Base-by-base conservation (phyloP, 2,797 vertebrate genomes). In the Eleutherodactylus coqui region DNA sequence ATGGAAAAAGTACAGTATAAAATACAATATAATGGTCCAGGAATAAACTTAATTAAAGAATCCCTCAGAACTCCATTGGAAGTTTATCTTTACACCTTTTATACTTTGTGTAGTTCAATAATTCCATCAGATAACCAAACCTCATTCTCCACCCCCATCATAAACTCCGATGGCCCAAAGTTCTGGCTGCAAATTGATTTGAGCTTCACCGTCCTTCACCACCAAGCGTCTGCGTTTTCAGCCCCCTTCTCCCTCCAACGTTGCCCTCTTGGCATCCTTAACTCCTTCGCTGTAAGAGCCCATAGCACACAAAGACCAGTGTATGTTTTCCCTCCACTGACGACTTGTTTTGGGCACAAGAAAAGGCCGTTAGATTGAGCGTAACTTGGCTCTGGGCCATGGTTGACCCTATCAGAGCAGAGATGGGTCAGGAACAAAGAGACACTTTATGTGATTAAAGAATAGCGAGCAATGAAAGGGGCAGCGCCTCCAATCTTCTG, bases 351-450 rank as follows among this genome's bases (percentile, higher is more conserved):
- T 67, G 82, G 64, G 72, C 62, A 47, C 75, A 38, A 79, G 75
- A 11, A 83, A 73, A 79, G 81, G 75, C 51, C 55, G 76, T 84
- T 58, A 67, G 81, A 87, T 79, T 45, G 58, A 32, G 62, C 51
- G 72, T 3, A 32, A 47, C 32, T 83, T 87, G 80, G 80, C 80
- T 29, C 49, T 7, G 36, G 85, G 86, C 81, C 86, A 64, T 5
- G 21, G 51, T 51, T 87, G 86, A 87, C 81, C 86, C 86, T 62
- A 87, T 87, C 75, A 27, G 75, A 79, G 86, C 64, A 32, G 55
- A 83, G 75, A 53, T n/a, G 80, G 72, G 75, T 53, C 75, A 43
- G 47, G 58, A 36, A 87, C 86, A 87, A 87, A 83, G 76, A 49
- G 67, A 16, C 64, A 73, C 86, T 79, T 69, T 87, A 87, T 87